phyloP scores from a whole-genome alignment of 1,140 invertebrate species.

The Antheraea mylitta region DNA sequence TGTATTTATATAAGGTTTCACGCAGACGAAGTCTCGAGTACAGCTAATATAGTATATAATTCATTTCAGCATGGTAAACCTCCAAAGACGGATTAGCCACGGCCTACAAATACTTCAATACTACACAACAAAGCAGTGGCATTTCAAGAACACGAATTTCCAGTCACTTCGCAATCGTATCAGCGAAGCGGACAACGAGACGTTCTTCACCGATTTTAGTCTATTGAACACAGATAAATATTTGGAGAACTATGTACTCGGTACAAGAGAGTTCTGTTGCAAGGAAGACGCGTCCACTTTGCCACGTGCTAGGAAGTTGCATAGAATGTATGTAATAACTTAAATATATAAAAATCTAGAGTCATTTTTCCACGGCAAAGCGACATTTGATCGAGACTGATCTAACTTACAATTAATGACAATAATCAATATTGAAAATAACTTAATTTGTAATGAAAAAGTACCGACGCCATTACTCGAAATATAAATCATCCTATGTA shows the following conservation, averaged over 20 bases:
- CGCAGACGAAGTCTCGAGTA: no score
- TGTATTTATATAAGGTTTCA: no score
- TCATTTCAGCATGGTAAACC: constrained; percentile 80
- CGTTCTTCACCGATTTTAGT: constrained; percentile 79
- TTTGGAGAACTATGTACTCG: constrained; percentile 85
- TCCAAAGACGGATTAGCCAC: constrained; percentile 82
- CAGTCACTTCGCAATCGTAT: constrained; percentile 80
- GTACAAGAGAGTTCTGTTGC: constrained; percentile 84
- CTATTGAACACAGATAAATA: constrained; percentile 82
- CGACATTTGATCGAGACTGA: neutral
- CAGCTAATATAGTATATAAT: no score
- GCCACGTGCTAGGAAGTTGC: constrained; percentile 82
- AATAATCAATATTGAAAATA: no score
- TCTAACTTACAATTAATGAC: no score
- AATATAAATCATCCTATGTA: no score
- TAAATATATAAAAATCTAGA: neutral
- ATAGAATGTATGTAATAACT: constrained; percentile 58
- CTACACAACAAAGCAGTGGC: constrained; percentile 92
- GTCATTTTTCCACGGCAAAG: neutral
- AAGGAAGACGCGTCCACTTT: constrained; percentile 88
- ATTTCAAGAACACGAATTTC: constrained; percentile 83
- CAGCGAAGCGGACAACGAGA: constrained; percentile 79
- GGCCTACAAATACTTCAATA: constrained; percentile 87
- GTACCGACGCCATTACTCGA: no score
- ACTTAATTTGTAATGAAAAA: no score